phyloP scores from a whole-genome alignment of 37 sponge, comb jelly and placozoan genomes.

The Agelas oroides region DNA sequence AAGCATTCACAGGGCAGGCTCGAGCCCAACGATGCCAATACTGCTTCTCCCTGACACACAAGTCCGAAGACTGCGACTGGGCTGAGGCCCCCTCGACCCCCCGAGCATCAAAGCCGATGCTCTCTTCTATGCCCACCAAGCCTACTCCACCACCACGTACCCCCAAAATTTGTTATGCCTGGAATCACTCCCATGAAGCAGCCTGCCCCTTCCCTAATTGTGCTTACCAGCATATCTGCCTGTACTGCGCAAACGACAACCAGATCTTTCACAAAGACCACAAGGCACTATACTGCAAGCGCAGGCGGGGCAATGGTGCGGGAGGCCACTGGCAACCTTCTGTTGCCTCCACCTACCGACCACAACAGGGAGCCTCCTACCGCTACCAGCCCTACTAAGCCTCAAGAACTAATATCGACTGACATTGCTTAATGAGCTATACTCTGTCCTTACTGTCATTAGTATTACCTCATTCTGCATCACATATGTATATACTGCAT shows the following conservation, averaged over 20 bases:
- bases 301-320: too few relatives aligned
- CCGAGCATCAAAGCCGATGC: too few relatives aligned
- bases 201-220: background rate
- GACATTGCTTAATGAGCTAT: too few relatives aligned
- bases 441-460: too few relatives aligned
- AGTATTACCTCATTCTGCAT: too few relatives aligned
- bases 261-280: background rate
- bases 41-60: slow-evolving; percentile 28
- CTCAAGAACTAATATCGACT: background rate
- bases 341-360: too few relatives aligned
- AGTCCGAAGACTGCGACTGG: background rate
- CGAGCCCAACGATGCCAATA: slow-evolving; percentile 1
- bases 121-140: background rate
- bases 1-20: slow-evolving; percentile 23
- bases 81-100: too few relatives aligned
- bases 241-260: background rate
- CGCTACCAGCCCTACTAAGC: too few relatives aligned
- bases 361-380: too few relatives aligned
- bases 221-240: slow-evolving; percentile 7
- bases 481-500: too few relatives aligned
- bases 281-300: slow-evolving; percentile 16
- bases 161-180: slow-evolving; percentile 3
- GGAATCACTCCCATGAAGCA: slow-evolving; percentile 8
- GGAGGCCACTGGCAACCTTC: too few relatives aligned
- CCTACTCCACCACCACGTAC: too few relatives aligned